Conservation (phyloP, 2,113 vertebrate genomes). For the Arothron firmamentum region DNA sequence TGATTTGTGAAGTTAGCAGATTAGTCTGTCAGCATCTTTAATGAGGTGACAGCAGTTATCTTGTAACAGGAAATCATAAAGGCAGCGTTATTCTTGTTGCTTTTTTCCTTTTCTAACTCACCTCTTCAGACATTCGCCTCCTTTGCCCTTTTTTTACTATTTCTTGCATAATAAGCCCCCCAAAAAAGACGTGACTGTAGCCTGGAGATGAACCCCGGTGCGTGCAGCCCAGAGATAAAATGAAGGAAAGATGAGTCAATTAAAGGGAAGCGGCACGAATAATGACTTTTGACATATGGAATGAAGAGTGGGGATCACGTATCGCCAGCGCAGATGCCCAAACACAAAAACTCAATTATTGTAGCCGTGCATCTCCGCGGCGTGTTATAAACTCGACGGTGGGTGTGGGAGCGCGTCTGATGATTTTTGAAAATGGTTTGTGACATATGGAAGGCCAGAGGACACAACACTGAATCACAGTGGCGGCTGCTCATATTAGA, state of each 20-base stretch:
- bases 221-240: constrained; percentile 24
- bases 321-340: constrained; percentile 37
- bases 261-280: constrained; percentile 41
- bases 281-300: constrained; percentile 52
- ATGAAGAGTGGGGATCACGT: constrained; percentile 52
- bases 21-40: too few species aligned
- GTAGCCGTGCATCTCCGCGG: constrained; percentile 3
- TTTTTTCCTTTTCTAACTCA: not conserved
- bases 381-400: constrained; percentile 3
- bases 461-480: constrained; percentile 54
- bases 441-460: constrained; percentile 46
- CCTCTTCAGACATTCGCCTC: constrained; percentile 14
- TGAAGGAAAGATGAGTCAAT: constrained; percentile 55
- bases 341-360: constrained; percentile 46
- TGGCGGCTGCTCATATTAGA: constrained; percentile 54
- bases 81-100: too few species aligned
- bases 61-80: too few species aligned
- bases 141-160: constrained; percentile 7
- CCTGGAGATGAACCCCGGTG: constrained; percentile 27
- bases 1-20: too few species aligned
- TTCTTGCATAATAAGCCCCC: constrained; percentile 4
- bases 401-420: constrained; percentile 14
- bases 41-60: too few species aligned
- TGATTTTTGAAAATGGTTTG: constrained; percentile 50
- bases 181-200: constrained; percentile 17